Evolutionary conservation across 2,888 invertebrate species (phyloP).

Genomic region (Trilocha varians): DNA sequence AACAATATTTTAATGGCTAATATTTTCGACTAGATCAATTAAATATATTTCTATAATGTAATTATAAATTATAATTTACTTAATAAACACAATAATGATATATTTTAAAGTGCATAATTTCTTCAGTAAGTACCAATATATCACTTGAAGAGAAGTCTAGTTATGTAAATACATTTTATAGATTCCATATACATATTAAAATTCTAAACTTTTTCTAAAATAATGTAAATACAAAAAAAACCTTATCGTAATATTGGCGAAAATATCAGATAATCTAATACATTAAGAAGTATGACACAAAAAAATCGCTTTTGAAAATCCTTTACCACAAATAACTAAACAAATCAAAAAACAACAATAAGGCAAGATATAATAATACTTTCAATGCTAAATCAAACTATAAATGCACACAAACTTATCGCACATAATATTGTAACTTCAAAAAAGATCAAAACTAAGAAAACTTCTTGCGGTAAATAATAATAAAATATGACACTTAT

Average conservation of each 20-base stretch:
- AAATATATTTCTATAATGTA: constrained; percentile 57
- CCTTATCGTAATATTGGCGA: too few relatives aligned
- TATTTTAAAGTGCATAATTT: background rate
- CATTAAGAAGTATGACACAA: too few relatives aligned
- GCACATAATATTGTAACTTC: constrained; percentile 12
- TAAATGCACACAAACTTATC: constrained; percentile 30
- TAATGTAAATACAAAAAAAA: too few relatives aligned
- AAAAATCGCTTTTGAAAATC: background rate
- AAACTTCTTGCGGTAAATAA: constrained; percentile 48
- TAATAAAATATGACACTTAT: constrained; percentile 65
- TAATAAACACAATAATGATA: background rate
- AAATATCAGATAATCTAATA: too few relatives aligned
- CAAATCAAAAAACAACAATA: constrained; percentile 15
- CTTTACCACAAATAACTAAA: constrained; percentile 2
- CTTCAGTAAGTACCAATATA: constrained; percentile 1
- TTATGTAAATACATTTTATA: too few relatives aligned
- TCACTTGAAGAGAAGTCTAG: too few relatives aligned
- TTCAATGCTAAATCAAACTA: constrained; percentile 31
- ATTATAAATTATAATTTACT: constrained; percentile 10
- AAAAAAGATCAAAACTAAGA: constrained; percentile 20
- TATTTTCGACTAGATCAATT: constrained; percentile 68
- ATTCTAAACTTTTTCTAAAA: too few relatives aligned
- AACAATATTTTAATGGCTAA: constrained; percentile 69
- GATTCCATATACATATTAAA: too few relatives aligned
- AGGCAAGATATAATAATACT: constrained; percentile 53